Evolutionary conservation across 1,140 invertebrate genomes (phyloP).

Genomic region (Trypoxylus dichotomus): DNA sequence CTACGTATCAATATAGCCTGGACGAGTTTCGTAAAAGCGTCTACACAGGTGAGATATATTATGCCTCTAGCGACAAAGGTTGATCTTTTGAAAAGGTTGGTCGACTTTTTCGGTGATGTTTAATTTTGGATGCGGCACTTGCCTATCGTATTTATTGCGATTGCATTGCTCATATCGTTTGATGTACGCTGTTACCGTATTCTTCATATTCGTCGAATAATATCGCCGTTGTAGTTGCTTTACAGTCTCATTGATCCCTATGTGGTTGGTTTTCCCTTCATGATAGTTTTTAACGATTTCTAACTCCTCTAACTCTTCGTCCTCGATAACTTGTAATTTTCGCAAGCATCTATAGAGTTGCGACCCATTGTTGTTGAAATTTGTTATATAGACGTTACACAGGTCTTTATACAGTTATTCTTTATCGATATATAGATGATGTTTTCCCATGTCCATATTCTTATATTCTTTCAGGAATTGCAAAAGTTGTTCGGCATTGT

Average conservation of each 20-base stretch:
- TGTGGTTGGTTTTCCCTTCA: conserved; percentile 26
- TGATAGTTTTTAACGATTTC: conserved; percentile 29
- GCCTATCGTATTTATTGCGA: background rate
- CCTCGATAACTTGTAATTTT: background rate
- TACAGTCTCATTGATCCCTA: conserved; percentile 18
- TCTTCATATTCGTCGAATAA: conserved; percentile 8
- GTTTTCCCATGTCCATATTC: background rate
- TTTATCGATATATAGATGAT: background rate
- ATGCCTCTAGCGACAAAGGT: conserved; percentile 39
- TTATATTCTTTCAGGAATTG: conserved; percentile 9
- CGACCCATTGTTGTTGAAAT: too few species aligned
- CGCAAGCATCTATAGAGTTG: too few species aligned
- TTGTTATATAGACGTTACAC: background rate
- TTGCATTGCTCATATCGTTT: conserved; percentile 5
- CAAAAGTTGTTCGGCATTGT: too few species aligned
- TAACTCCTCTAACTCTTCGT: background rate
- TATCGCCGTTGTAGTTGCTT: conserved; percentile 13
- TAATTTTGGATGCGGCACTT: conserved; percentile 35
- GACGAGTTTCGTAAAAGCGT: conserved; percentile 25
- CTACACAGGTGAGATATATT: conserved; percentile 5
- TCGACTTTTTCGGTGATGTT: conserved; percentile 40
- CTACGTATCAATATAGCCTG: conserved; percentile 15
- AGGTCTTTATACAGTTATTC: background rate
- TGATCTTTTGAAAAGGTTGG: conserved; percentile 44
- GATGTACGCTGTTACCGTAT: conserved; percentile 13